These are phyloP conservation scores for Rhogogaster chlorosoma DNA, from an alignment of 2,888 invertebrate genomes.

Conservation along the genomic window DNA sequence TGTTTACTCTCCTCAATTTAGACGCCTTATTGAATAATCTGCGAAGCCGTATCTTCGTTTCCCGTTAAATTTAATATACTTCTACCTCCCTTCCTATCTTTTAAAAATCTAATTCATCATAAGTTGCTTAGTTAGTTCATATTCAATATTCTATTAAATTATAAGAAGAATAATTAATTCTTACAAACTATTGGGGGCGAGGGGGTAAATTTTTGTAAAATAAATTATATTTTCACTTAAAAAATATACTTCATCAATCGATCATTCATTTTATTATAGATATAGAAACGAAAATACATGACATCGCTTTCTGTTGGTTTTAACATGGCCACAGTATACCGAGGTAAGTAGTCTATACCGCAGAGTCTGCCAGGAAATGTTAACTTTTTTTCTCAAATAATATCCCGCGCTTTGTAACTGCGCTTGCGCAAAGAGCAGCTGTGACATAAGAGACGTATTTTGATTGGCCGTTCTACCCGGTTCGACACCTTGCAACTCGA, in stretches of 20 bases:
- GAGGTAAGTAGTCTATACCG: background rate
- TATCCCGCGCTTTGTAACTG: constrained; percentile 43
- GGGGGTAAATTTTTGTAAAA: background rate
- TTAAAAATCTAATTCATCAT: background rate
- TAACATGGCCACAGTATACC: background rate
- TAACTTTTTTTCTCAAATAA: constrained; percentile 3
- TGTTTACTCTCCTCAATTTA: background rate
- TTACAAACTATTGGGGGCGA: background rate
- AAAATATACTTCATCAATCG: background rate
- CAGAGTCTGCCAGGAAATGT: constrained; percentile 24
- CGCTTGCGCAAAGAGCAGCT: constrained; percentile 46
- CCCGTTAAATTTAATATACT: background rate
- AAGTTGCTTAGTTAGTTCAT: background rate
- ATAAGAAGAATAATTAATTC: background rate
- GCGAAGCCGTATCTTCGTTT: background rate
- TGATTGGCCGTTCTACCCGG: constrained; percentile 16
- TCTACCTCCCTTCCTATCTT: background rate
- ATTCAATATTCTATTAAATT: background rate
- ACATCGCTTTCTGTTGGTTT: background rate
- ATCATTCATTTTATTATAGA: background rate
- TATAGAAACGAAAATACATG: background rate
- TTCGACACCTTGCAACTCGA: constrained; percentile 19
- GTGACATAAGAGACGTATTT: constrained; percentile 14
- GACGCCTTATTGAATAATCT: background rate
- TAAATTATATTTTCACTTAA: background rate